Conservation (phyloP, 2,888 invertebrate genomes). For the Psylliodes chrysocephalus region DNA sequence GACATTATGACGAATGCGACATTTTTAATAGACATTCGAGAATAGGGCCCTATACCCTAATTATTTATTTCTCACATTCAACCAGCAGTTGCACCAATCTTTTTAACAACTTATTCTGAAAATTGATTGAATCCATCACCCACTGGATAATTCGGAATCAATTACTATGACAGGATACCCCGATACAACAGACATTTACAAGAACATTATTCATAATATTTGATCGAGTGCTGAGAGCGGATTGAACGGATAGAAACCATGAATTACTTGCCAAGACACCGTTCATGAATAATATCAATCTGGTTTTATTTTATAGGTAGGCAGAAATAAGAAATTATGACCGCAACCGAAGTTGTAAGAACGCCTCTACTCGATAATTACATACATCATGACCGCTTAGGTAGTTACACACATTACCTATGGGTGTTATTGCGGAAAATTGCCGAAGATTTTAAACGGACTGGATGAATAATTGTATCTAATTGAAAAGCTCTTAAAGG, state of each 20-base stretch:
- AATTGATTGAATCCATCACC: no score
- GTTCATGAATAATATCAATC: not conserved
- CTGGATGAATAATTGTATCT: no score
- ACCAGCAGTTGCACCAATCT: no score
- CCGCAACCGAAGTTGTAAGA: conserved; percentile 8
- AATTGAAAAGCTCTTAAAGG: no score
- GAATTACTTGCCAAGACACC: not conserved
- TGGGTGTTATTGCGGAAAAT: not conserved
- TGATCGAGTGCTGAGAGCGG: not conserved
- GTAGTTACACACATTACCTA: not conserved
- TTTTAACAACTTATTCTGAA: no score
- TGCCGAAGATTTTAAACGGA: not conserved
- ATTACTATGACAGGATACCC: no score
- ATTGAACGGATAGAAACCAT: not conserved
- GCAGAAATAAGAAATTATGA: not conserved
- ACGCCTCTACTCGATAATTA: conserved; percentile 15
- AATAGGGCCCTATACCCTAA: no score
- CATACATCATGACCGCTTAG: conserved; percentile 18
- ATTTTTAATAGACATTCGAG: no score
- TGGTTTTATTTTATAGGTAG: not conserved
- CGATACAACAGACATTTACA: not conserved
- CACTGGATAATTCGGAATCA: no score
- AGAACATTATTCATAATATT: not conserved
- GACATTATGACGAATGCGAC: no score
- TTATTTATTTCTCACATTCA: no score